These are phyloP conservation scores for Antrozous pallidus DNA, from an alignment of 2,797 vertebrate genomes.

Conservation along the genomic window DNA sequence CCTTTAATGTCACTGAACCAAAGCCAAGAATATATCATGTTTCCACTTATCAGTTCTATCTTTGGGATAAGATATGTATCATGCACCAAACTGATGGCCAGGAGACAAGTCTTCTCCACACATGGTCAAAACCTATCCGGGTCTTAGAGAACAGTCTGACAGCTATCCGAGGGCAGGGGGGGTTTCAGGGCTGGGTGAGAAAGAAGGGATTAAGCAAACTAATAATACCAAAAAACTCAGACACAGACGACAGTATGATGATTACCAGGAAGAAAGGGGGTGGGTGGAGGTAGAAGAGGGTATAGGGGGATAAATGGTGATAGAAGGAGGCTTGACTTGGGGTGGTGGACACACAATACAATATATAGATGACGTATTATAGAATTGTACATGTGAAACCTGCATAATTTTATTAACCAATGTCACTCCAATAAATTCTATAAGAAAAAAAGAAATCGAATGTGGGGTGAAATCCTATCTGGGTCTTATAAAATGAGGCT, in stretches of 20 bases:
- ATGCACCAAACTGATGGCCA: neutral
- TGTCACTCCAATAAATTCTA: neutral
- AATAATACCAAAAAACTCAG: neutral
- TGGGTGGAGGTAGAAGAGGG: neutral
- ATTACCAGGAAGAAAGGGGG: neutral
- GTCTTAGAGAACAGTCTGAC: neutral
- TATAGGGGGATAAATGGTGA: neutral
- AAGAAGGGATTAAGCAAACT: neutral
- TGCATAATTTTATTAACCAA: neutral
- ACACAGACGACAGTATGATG: neutral
- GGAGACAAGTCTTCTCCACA: neutral
- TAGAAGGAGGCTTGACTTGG: neutral
- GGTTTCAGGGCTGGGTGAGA: no score
- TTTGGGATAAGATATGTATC: neutral
- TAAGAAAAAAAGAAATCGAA: neutral
- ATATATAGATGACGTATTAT: neutral
- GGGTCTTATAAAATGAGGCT: neutral
- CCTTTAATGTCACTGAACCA: conserved; percentile 7
- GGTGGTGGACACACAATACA: neutral
- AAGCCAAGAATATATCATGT: neutral
- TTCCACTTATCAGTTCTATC: neutral
- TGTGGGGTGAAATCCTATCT: neutral
- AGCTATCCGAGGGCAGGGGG: neutral
- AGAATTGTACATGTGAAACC: neutral
- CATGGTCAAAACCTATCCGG: neutral